Base-by-base conservation (phyloP, 2,888 invertebrate species). In the Dexiosoma caninum region DNA sequence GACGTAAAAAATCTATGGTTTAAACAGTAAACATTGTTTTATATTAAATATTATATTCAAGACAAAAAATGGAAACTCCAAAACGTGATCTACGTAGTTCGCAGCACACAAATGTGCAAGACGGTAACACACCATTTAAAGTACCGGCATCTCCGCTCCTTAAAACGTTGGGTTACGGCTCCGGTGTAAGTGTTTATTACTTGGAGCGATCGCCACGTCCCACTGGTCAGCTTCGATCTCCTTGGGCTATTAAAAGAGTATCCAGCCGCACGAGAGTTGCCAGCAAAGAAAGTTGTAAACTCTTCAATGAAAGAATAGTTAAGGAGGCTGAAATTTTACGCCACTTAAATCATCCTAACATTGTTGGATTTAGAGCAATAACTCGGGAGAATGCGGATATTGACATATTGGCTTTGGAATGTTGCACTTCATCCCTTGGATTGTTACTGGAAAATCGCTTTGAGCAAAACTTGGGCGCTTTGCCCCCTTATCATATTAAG, bases 161-260 rank as follows among this genome's bases (percentile, higher is more conserved):
- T 82, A 92, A 93, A 86, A 92, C 93, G 84, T 92, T 95, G 71
- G 95, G 95, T 76, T 94, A 93, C 90, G 95, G 95, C 59, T 95
- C 95, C 85, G 95, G 96, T 69, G 94, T 96, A 12, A 93, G 92
- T 83, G 96, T 96, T 0, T 95, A 95, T 90, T 93, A 94, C 83
- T 87, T 96, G 80, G 92, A 95, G 71, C 91, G 96, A 81, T 95
- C 95, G 0, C 95, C 95, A 0, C 91, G 92, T 83, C 14, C 64
- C 6, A 92, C 92, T 1, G 94, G 94, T 7, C 92, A 93, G 84
- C 89, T 92, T 0, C 92, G 93, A n/a, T 96, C 96, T 0, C 96
- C 96, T 0, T 96, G 96, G 96, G 96, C 96, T 0, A 91, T 97
- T 0, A 97, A 97, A 87, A 94, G 95, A 89, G 87, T 95, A 1